phyloP scores from a whole-genome alignment of 2,113 vertebrate genomes.

The Pipra filicauda region DNA sequence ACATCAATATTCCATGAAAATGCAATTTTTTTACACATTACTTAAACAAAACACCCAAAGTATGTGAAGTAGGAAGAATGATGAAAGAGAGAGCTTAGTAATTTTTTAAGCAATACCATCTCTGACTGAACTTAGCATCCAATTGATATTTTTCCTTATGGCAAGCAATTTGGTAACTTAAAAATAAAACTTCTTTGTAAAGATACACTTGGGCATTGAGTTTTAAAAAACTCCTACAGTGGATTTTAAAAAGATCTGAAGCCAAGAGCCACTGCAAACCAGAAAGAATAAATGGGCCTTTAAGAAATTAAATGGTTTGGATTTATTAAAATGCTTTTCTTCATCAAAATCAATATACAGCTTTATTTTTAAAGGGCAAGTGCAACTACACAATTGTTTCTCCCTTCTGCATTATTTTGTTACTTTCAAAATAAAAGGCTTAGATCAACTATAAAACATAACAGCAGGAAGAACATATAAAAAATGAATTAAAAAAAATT shows the following conservation, averaged over 20 bases:
- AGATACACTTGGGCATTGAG: not conserved
- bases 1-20: not conserved
- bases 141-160: not conserved
- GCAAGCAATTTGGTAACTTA: not conserved
- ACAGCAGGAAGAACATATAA: not conserved
- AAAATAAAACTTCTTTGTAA: not conserved
- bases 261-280: not conserved
- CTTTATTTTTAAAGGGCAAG: not conserved
- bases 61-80: not conserved
- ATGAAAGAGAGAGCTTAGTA: not conserved
- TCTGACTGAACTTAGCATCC: not conserved
- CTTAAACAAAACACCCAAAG: not conserved
- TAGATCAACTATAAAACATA: not conserved
- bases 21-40: not conserved
- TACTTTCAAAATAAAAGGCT: not conserved
- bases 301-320: not conserved
- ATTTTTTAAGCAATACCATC: not conserved
- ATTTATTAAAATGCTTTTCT: not conserved
- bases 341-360: not conserved
- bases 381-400: not conserved
- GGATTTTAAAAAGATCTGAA: not conserved
- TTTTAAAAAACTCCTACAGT: slow-evolving; percentile 3
- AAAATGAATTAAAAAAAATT: not conserved
- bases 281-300: not conserved
- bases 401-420: not conserved